Conservation (phyloP, 2,888 invertebrate genomes). For the Hyposoter dolosus region DNA sequence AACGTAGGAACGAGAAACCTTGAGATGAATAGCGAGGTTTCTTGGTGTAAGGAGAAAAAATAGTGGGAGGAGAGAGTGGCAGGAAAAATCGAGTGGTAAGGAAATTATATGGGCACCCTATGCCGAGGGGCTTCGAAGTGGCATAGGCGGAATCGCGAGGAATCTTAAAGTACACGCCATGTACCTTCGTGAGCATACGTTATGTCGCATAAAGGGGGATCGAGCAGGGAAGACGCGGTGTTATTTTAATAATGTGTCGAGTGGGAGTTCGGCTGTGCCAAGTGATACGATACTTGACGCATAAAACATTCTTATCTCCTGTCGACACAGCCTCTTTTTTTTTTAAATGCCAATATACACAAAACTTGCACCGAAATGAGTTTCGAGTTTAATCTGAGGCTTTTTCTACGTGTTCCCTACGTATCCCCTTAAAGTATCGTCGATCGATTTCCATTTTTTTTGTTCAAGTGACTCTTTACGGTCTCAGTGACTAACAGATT, state of each 20-base stretch:
- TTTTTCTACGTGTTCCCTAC: constrained; percentile 4
- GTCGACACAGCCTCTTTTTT: constrained; percentile 70
- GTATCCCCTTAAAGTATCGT: constrained; percentile 6
- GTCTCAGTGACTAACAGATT: not conserved
- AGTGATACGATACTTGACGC: constrained; percentile 74
- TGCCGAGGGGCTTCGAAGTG: constrained; percentile 52
- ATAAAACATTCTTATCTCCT: constrained; percentile 79
- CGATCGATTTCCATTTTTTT: not conserved
- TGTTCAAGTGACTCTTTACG: not conserved
- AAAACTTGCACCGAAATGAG: constrained; percentile 3
- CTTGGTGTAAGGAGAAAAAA: constrained; percentile 32
- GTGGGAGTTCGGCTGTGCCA: constrained; percentile 69
- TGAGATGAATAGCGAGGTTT: constrained; percentile 16
- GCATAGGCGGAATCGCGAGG: constrained; percentile 15
- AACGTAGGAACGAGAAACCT: not conserved
- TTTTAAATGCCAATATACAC: constrained; percentile 45
- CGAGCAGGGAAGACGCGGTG: constrained; percentile 66
- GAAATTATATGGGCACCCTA: constrained; percentile 72
- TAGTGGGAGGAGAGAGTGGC: constrained; percentile 60
- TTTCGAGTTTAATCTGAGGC: constrained; percentile 7
- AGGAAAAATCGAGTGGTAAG: constrained; percentile 71
- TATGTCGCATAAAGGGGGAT: constrained; percentile 34
- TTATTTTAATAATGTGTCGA: constrained; percentile 78
- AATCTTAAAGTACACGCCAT: not conserved
- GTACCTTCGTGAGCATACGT: constrained; percentile 9